Conservation (phyloP, 2,888 invertebrate species). For the Pomacea canaliculata region DNA sequence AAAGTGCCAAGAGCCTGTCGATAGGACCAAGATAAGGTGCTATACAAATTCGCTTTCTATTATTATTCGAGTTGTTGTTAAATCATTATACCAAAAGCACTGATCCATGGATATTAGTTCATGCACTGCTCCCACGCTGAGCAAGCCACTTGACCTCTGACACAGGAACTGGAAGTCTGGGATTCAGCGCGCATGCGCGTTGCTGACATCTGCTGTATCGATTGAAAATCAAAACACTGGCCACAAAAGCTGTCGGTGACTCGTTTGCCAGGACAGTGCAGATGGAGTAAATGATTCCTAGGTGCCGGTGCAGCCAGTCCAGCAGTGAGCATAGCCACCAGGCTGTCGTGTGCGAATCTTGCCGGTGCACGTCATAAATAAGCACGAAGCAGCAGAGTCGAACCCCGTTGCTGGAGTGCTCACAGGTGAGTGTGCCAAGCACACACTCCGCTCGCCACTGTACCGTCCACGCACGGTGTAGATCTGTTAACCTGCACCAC, state of each 20-base stretch:
- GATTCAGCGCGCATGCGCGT: constrained; percentile 13
- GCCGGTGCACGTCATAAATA: background rate
- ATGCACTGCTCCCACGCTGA: too few species aligned
- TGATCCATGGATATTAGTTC: too few species aligned
- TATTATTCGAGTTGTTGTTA: too few species aligned
- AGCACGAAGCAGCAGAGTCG: background rate
- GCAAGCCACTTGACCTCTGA: background rate
- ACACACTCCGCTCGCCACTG: background rate
- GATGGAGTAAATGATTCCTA: background rate
- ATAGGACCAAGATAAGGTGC: too few species aligned
- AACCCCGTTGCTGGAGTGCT: background rate
- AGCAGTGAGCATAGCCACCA: background rate
- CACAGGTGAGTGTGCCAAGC: background rate
- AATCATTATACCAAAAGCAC: too few species aligned
- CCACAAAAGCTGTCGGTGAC: constrained; percentile 10
- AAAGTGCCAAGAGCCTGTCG: too few species aligned
- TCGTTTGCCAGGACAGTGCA: background rate
- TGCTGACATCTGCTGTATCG: constrained; percentile 18
- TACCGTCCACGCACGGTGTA: too few species aligned
- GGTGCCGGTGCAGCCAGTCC: background rate
- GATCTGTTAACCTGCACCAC: too few species aligned
- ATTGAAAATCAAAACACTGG: constrained; percentile 29
- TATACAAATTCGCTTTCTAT: too few species aligned
- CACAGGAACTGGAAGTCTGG: constrained; percentile 15
- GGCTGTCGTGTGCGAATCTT: background rate